Base-by-base conservation (phyloP, 2,888 invertebrate genomes). In the Himalopsyche tibetana region DNA sequence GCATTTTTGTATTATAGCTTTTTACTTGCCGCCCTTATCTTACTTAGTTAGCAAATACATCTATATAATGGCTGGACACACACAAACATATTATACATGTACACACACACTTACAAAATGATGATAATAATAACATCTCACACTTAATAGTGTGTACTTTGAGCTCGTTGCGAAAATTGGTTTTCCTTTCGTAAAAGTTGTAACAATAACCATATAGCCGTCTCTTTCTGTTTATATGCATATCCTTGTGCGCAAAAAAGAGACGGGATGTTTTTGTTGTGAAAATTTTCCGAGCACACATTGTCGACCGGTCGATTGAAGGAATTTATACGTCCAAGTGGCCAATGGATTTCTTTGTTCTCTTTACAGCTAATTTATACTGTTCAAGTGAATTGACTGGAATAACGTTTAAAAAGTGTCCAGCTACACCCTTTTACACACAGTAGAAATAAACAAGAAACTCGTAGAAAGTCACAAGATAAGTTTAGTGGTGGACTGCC, bases 51-150 rank as follows among this genome's bases (percentile, higher is more conserved):
- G 15, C 12, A 51, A 15, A 51, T 51, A 51, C 51, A 51, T 5
- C 42, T 42, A 5, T 42, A 42, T 42, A 42, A 42, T 15, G 15
- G 15, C 8, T 51, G 51, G 4, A 12, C 4, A 15, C 15, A 51
- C 3, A 45, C 45, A 28, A 28, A 28, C 28, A 28, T 19, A 56
- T 17, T n/a, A 56, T n/a, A 63, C 28, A 63, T 8, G 56, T 56
- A 56, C 63, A 63, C 28, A 19, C 63, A 63, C 63, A 63, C 63
- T 19, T 19, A 63, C 63, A 63, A 63, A 8, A 63, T 63, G 19
- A 63, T 63, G 63, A 63, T 63, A 63, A 63, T 63, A 63, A n/a
- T 63, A 63, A 63, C 28, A 63, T 63, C 63, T 63, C 63, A 63
- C 63, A 63, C 63, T 63, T 63, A 63, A 63, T 63, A 63, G 63